A percentile compares a stretch with the other conserved stretches of the same genome.
Conservation (phyloP, 2,113 vertebrate species). For the Heterochromis multidens region DNA sequence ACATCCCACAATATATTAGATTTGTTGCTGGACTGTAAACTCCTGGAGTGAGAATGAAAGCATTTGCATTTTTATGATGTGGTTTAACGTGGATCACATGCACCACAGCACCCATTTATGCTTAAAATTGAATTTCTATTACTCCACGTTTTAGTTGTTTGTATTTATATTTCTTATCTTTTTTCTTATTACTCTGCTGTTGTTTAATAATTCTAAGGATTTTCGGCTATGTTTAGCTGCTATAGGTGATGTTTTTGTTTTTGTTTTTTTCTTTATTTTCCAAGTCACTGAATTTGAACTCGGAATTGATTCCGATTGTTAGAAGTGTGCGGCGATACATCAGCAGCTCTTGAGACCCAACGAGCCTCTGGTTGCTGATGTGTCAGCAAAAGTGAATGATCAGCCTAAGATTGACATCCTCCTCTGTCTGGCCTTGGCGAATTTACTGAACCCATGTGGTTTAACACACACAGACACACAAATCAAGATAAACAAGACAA, state of each 20-base stretch:
- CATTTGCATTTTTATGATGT: slow-evolving; percentile 47
- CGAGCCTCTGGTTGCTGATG: slow-evolving; percentile 16
- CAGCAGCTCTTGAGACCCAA: slow-evolving; percentile 11
- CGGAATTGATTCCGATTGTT: slow-evolving; percentile 14
- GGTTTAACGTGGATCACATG: not conserved
- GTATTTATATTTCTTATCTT: not conserved
- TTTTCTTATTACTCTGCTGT: not conserved
- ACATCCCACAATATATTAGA: slow-evolving; percentile 19
- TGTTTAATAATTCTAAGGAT: not conserved
- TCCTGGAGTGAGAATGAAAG: not conserved
- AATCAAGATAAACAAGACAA: slow-evolving; percentile 49
- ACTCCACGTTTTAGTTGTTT: not conserved
- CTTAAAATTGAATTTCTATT: not conserved
- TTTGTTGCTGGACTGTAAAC: slow-evolving; percentile 9
- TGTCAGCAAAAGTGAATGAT: slow-evolving; percentile 48
- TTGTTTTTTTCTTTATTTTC: not conserved
- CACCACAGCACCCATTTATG: not conserved
- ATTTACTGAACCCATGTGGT: slow-evolving; percentile 39
- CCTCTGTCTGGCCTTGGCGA: slow-evolving; percentile 24
- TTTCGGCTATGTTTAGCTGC: not conserved
- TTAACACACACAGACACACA: slow-evolving; percentile 1
- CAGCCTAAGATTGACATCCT: slow-evolving; percentile 13
- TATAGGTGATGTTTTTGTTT: not conserved
- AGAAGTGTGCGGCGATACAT: slow-evolving; percentile 21
- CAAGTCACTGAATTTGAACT: not conserved